Percentiles rank a stretch among this genome's conserved stretches.
phyloP scores from a whole-genome alignment of 2,113 vertebrate genomes.

The Tinamus guttatus region DNA sequence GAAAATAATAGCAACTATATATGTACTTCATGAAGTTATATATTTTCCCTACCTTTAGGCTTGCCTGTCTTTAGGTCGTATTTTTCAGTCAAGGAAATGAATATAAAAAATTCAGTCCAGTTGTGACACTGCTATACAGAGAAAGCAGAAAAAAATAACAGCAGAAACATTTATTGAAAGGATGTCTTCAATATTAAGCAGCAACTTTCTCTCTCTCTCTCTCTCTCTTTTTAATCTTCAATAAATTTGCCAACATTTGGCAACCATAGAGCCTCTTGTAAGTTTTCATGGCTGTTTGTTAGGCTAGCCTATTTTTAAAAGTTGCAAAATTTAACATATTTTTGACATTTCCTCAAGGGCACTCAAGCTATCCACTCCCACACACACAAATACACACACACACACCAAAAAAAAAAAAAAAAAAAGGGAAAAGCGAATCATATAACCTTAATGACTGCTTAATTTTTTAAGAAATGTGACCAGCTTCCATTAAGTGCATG shows the following conservation, averaged over 20 bases:
- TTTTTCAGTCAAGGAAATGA: not conserved
- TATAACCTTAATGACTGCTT: slow-evolving; percentile 32
- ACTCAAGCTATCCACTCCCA: not conserved
- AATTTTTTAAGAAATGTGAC: slow-evolving; percentile 66
- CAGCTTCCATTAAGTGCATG: slow-evolving; percentile 39
- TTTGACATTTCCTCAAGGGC: slow-evolving; percentile 22
- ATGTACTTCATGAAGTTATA: not conserved
- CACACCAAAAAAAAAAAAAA: not conserved
- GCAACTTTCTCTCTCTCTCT: not conserved
- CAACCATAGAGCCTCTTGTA: not conserved
- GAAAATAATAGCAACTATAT: not conserved
- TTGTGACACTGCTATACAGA: not conserved
- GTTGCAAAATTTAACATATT: not conserved
- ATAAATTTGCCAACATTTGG: not conserved
- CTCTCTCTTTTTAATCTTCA: not conserved
- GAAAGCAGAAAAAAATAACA: not conserved
- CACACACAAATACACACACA: too few relatives aligned
- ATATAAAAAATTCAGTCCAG: not conserved
- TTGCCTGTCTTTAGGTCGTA: not conserved
- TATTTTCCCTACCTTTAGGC: not conserved
- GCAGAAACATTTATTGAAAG: not conserved
- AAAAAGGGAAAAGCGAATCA: not conserved
- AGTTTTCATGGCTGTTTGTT: not conserved
- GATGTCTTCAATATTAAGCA: not conserved
- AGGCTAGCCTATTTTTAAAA: not conserved